phyloP scores from a whole-genome alignment of 2,113 vertebrate genomes.

The Xiphophorus couchianus region DNA sequence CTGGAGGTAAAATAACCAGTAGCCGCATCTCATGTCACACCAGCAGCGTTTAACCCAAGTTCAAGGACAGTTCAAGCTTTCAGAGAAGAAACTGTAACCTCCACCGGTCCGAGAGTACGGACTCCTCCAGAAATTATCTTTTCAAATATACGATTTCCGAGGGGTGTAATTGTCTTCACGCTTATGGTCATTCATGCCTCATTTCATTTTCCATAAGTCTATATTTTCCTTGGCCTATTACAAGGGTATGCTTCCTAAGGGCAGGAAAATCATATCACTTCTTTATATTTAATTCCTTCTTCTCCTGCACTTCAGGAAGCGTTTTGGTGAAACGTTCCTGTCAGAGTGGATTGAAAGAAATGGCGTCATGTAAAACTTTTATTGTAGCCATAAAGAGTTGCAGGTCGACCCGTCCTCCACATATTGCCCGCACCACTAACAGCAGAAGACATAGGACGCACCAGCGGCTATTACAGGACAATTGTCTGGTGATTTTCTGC shows the following conservation, averaged over 20 bases:
- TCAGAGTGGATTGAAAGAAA: conserved; percentile 66
- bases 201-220: conserved; percentile 90
- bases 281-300: conserved; percentile 1
- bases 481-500: conserved; percentile 33
- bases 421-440: not conserved
- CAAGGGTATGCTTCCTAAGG: conserved; percentile 79
- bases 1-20: conserved; percentile 98
- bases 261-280: conserved; percentile 72
- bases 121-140: conserved; percentile 86
- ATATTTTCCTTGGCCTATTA: conserved; percentile 82
- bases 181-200: conserved; percentile 93
- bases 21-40: conserved; percentile 84
- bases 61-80: conserved; percentile 99
- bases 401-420: not conserved
- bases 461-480: conserved; percentile 44
- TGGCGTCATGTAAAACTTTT: conserved; percentile 62
- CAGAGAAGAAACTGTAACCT: conserved; percentile 80
- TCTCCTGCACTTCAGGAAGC: conserved; percentile 10
- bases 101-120: conserved; percentile 74
- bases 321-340: conserved; percentile 50
- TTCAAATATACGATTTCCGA: conserved; percentile 95
- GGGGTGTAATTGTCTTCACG: conserved; percentile 91
- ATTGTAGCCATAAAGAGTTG: conserved; percentile 62
- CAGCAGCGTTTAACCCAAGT: conserved; percentile 87
- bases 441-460: conserved; percentile 36